Evolutionary conservation across 2,113 vertebrate species (phyloP).

Genomic region (Oostethus manadensis): DNA sequence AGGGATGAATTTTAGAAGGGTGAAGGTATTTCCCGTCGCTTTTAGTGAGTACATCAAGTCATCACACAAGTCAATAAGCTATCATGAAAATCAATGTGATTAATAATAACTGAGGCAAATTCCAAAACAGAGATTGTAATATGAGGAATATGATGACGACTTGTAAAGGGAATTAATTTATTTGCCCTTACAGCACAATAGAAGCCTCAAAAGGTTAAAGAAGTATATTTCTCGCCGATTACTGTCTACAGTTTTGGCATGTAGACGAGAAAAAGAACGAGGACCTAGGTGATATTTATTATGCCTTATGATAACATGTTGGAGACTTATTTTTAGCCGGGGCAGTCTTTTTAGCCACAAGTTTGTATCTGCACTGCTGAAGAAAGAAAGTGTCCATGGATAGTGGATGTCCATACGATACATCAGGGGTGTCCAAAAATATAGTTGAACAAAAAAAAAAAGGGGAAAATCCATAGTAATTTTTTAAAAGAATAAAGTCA

Average conservation of each 20-base stretch:
- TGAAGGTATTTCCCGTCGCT: background rate
- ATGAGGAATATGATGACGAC: constrained; percentile 4
- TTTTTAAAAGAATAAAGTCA: no score
- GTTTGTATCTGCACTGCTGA: constrained; percentile 1
- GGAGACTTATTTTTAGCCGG: constrained; percentile 10
- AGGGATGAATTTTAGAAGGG: constrained; percentile 21
- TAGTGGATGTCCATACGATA: background rate
- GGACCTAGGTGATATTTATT: background rate
- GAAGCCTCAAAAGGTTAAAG: constrained; percentile 13
- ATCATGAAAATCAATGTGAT: constrained; percentile 6
- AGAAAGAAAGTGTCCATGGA: constrained; percentile 9
- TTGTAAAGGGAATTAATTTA: constrained; percentile 42
- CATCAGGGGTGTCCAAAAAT: no score
- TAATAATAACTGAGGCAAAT: background rate
- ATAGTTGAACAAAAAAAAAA: no score
- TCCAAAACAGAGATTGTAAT: constrained; percentile 5
- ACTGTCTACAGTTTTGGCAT: constrained; percentile 10
- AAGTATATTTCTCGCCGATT: constrained; percentile 11
- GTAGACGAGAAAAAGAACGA: constrained; percentile 1
- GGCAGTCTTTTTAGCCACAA: no score
- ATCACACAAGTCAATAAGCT: constrained; percentile 14
- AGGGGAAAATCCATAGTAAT: no score
- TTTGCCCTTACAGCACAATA: constrained; percentile 23
- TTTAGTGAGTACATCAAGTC: constrained; percentile 13
- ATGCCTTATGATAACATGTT: constrained; percentile 38